phyloP scores from a whole-genome alignment of 2,113 vertebrate species.

The Atrichornis clamosus region DNA sequence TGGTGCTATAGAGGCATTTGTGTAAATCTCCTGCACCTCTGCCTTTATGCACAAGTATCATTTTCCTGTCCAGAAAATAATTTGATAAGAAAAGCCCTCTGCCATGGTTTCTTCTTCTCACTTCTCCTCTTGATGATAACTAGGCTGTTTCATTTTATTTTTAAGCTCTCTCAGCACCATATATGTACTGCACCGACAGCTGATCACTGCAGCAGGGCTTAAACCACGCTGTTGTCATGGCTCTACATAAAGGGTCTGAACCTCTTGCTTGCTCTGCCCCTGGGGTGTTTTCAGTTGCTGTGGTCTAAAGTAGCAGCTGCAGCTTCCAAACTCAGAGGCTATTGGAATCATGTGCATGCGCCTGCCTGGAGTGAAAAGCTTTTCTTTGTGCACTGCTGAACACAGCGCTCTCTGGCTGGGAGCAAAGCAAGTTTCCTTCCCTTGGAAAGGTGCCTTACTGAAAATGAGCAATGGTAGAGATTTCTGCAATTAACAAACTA shows the following conservation, averaged over 20 bases:
- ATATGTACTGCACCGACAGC: rapidly evolving
- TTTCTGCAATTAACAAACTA: neutral
- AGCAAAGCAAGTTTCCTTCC: neutral
- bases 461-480: neutral
- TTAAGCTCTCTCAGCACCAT: neutral
- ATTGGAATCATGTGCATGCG: neutral
- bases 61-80: neutral
- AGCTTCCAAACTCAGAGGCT: neutral
- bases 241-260: neutral
- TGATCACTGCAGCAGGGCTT: neutral
- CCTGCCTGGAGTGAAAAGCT: neutral
- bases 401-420: neutral
- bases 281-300: neutral
- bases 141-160: neutral
- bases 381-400: neutral
- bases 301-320: constrained; percentile 15
- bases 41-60: neutral
- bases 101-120: neutral
- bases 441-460: neutral
- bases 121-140: neutral
- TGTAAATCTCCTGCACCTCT: neutral
- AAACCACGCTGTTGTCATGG: rapidly evolving
- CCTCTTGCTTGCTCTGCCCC: neutral
- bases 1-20: neutral
- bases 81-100: neutral